Base-by-base conservation (phyloP, 2,113 vertebrate species). In the Electrona antarctica region DNA sequence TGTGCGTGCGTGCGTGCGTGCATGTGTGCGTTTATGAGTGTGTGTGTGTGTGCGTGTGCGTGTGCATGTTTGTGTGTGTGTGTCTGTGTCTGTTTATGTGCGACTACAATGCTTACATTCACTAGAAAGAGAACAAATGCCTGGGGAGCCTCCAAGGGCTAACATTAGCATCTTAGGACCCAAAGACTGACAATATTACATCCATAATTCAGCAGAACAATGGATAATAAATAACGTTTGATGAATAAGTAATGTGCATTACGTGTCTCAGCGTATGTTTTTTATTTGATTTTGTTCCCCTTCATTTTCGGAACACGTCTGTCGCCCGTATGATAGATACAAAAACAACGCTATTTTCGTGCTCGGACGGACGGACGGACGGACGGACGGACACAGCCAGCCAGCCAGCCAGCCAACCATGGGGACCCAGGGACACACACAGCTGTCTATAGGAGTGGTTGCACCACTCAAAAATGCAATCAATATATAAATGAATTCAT, bases 191-290 rank as follows among this genome's bases (percentile, higher is more conserved):
- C 85, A 84, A 82, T 85, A 69, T 78, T 81, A 67, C 80, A 89
- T 89, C 7, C 78, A 89, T 88, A 82, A 91, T 90, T 82, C 83
- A 88, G 67, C 54, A 49, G 56, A 69, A 71, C 78, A 85, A 45
- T 84, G 75, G 81, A 81, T 81, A 79, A 88, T 88, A 89, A 88
- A 90, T 84, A 84, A 81, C 76, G 58, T 74, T 67, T 85, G 83
- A 88, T 89, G 84, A 85, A 90, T 89, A 75, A 84, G 80, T 87
- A 75, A 90, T 73, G 80, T 55, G 64, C 57, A 46, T 68, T 82
- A 64, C 74, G 65, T 77, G 57, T 72, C 65, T 75, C 74, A 69
- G 49, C 0, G 0, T 79, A 4, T 56, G 10, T 59, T 14, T 57
- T 15, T 57, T 9, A 7, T 21, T 21, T 57, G 0, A 21, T 57